Evolutionary conservation across 2,113 vertebrate species (phyloP).

Genomic region (Pan paniscus): DNA sequence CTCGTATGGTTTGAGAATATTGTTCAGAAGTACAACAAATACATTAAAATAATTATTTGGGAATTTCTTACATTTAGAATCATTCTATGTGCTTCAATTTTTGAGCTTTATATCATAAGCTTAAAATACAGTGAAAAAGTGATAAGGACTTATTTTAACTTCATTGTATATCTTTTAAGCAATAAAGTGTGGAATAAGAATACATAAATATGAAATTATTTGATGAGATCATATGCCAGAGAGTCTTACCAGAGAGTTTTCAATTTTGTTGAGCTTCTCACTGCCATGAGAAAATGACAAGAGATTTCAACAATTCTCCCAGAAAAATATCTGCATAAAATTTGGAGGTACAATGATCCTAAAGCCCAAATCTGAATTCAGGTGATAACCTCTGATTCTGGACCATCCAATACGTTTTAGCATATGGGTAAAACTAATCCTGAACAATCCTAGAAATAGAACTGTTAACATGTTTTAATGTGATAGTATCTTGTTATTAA

Average conservation of each 20-base stretch:
- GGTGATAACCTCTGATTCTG: not conserved
- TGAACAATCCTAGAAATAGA: not conserved
- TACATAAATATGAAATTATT: not conserved
- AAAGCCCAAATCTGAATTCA: not conserved
- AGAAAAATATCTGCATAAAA: not conserved
- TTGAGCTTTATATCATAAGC: not conserved
- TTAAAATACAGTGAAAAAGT: not conserved
- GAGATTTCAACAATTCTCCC: not conserved
- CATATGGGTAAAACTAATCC: not conserved
- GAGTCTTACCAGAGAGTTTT: not conserved
- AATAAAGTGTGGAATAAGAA: not conserved
- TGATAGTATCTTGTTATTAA: not conserved
- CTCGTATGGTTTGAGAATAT: not conserved
- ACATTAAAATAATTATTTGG: slow-evolving; percentile 19
- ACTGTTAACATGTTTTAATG: not conserved
- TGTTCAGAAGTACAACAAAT: not conserved
- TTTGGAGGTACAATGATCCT: not conserved
- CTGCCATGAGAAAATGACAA: not conserved
- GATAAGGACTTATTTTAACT: not conserved
- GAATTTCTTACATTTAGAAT: not conserved
- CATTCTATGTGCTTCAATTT: not conserved
- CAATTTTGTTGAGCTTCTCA: not conserved
- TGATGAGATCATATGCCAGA: not conserved
- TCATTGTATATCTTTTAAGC: not conserved
- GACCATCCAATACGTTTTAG: not conserved